These are phyloP conservation scores for Drosophila percnosoma DNA, from an alignment of 2,888 invertebrate genomes.

Conservation along the genomic window DNA sequence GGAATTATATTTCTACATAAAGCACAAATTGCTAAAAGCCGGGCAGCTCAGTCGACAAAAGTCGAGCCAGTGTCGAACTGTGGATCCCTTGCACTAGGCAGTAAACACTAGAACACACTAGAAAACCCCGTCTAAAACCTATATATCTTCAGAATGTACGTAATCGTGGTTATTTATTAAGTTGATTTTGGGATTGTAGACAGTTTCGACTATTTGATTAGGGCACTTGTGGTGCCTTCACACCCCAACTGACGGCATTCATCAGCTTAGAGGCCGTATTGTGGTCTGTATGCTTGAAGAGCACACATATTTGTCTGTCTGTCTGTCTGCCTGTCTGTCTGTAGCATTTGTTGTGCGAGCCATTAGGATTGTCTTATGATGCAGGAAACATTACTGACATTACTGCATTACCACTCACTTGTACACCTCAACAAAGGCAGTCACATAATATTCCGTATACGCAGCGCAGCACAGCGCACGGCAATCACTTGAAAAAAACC, in stretches of 20 bases:
- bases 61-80: slow-evolving; percentile 6
- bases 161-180: not conserved
- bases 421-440: not conserved
- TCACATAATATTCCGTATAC: slow-evolving; percentile 25
- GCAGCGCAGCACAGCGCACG: slow-evolving; percentile 1
- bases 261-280: slow-evolving; percentile 20
- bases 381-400: slow-evolving; percentile 25
- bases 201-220: not conserved
- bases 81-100: slow-evolving; percentile 2
- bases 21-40: slow-evolving; percentile 23
- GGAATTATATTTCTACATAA: slow-evolving; percentile 17
- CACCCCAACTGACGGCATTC: not conserved
- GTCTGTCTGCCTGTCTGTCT: not conserved
- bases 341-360: slow-evolving; percentile 10
- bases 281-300: not conserved
- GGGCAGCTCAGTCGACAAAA: not conserved
- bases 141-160: not conserved
- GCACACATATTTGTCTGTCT: slow-evolving; percentile 16
- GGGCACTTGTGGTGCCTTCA: not conserved
- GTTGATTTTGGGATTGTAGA: not conserved
- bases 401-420: slow-evolving; percentile 18
- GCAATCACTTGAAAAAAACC: not conserved
- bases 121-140: too few species aligned
- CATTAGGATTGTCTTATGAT: slow-evolving; percentile 32
- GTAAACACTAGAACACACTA: not conserved